phyloP scores from a whole-genome alignment of 2,797 vertebrate genomes.

The Ibycter americanus region DNA sequence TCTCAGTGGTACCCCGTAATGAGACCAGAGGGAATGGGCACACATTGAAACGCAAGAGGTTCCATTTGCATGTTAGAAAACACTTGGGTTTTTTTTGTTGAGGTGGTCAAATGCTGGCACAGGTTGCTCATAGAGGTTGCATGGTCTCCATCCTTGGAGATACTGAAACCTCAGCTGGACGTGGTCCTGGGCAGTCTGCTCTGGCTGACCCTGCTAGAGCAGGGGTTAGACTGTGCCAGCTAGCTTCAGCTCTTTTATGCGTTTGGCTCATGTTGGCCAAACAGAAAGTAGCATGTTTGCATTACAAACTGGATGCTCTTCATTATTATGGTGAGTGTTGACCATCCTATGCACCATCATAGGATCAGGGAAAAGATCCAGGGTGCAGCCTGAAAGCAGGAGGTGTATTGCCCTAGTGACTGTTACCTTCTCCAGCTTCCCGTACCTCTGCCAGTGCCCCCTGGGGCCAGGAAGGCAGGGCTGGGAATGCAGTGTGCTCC shows the following conservation, averaged over 20 bases:
- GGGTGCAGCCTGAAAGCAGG: neutral
- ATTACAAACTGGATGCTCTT: neutral
- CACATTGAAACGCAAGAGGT: neutral
- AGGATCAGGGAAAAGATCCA: neutral
- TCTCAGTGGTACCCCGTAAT: neutral
- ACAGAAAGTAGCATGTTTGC: accelerated
- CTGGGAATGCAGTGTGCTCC: accelerated
- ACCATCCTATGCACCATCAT: neutral
- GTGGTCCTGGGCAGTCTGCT: accelerated
- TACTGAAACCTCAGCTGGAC: neutral
- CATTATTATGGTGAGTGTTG: neutral
- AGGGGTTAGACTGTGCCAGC: neutral
- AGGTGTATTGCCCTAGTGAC: no score
- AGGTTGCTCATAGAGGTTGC: neutral
- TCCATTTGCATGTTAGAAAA: neutral
- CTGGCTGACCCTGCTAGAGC: neutral
- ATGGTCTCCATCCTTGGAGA: neutral
- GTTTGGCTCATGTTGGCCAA: neutral
- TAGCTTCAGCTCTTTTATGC: neutral
- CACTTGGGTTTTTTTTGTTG: neutral
- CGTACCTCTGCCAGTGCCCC: accelerated
- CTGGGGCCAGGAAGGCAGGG: neutral
- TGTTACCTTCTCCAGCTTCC: neutral
- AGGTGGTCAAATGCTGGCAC: neutral
- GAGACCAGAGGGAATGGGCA: no score